A percentile compares a stretch with the other conserved stretches of the same genome.
Evolutionary conservation across 2,797 vertebrate species (phyloP).

Genomic region (Trachurus trachurus): DNA sequence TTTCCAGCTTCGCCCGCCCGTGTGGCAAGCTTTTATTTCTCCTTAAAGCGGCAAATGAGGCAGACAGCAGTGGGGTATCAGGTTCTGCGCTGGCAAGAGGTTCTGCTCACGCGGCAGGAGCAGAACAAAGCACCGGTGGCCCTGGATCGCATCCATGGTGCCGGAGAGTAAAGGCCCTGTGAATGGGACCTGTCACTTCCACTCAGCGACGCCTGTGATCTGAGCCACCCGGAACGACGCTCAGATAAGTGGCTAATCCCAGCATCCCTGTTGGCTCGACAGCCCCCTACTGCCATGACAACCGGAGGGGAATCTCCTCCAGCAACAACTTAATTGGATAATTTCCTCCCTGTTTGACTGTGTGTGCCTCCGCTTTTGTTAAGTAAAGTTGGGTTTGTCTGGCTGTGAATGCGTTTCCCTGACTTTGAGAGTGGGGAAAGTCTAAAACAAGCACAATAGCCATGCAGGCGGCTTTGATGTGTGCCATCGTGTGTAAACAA

Average conservation of each 20-base stretch:
- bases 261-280: conserved; percentile 67
- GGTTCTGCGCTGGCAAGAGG: conserved; percentile 69
- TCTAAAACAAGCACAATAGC: conserved; percentile 37
- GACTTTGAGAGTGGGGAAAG: conserved; percentile 28
- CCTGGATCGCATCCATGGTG: conserved; percentile 71
- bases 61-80: conserved; percentile 60
- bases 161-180: conserved; percentile 66
- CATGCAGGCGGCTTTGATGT: conserved; percentile 19
- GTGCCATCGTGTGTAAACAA: conserved; percentile 11
- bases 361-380: conserved; percentile 59
- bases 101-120: conserved; percentile 62
- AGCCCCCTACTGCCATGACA: conserved; percentile 76
- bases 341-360: conserved; percentile 74
- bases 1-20: conserved; percentile 46
- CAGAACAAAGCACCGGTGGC: conserved; percentile 74
- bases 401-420: conserved; percentile 50
- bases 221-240: conserved; percentile 74
- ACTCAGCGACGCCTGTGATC: conserved; percentile 82
- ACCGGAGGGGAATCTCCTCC: conserved; percentile 74
- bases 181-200: conserved; percentile 82
- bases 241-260: conserved; percentile 82
- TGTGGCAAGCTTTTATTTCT: conserved; percentile 63
- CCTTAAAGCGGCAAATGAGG: conserved; percentile 57
- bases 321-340: conserved; percentile 81
- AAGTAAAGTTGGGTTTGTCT: conserved; percentile 61